Evolutionary conservation across 2,113 vertebrate species (phyloP).

Genomic region (Rutilus rutilus): DNA sequence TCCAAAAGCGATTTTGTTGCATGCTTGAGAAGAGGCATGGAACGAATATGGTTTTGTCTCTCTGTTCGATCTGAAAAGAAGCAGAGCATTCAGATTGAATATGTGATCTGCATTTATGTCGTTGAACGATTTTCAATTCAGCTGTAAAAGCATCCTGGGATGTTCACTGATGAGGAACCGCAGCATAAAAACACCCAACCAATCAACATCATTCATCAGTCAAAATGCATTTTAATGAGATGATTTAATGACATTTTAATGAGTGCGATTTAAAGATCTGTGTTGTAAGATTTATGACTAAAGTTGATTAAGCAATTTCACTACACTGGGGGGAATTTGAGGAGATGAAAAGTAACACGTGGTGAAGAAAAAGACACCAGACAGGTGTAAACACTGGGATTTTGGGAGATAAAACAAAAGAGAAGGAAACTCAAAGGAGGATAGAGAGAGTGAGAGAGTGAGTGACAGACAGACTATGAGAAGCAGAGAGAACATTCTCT

Average conservation of each 20-base stretch:
- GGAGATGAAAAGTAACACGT: background rate
- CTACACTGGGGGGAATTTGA: slow-evolving; percentile 1
- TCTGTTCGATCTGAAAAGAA: background rate
- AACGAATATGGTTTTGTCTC: background rate
- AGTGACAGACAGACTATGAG: background rate
- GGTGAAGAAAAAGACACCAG: slow-evolving; percentile 1
- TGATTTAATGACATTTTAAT: slow-evolving; percentile 39
- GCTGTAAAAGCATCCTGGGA: background rate
- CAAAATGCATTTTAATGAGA: slow-evolving; percentile 31
- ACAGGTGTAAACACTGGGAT: slow-evolving; percentile 1
- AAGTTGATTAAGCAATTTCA: slow-evolving; percentile 29
- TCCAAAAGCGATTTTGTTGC: background rate
- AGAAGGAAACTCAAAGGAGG: background rate
- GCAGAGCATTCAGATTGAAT: background rate
- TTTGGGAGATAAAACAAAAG: background rate
- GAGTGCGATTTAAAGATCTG: background rate
- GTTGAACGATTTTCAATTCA: background rate
- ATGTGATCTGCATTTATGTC: background rate
- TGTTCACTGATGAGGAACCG: background rate
- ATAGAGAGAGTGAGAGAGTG: too few species aligned
- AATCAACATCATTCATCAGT: slow-evolving; percentile 32
- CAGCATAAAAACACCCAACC: background rate
- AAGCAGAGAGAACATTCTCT: background rate
- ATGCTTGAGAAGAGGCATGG: background rate
- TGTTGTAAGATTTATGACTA: slow-evolving; percentile 33